phyloP scores from a whole-genome alignment of 2,797 vertebrate genomes.

The Sardinella longiceps region DNA sequence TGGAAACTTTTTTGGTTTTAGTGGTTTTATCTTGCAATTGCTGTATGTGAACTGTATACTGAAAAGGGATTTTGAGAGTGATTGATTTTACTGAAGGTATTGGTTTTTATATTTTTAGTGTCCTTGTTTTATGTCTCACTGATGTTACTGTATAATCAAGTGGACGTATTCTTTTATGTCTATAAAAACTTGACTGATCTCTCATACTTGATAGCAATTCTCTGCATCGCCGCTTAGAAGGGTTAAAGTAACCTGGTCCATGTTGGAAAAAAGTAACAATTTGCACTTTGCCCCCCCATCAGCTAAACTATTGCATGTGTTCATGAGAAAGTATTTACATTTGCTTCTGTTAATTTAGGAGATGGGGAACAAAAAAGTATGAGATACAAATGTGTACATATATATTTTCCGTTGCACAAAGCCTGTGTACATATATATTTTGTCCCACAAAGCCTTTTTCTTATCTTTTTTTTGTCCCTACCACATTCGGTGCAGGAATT shows the following conservation, averaged over 20 bases:
- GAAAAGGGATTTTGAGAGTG: constrained; percentile 57
- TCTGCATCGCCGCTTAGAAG: constrained; percentile 62
- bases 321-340: not conserved
- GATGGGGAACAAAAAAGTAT: constrained; percentile 19
- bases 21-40: constrained; percentile 40
- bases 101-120: constrained; percentile 27
- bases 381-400: constrained; percentile 20
- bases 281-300: constrained; percentile 74
- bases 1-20: constrained; percentile 60
- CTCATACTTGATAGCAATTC: constrained; percentile 77
- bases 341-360: constrained; percentile 21
- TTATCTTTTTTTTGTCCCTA: constrained; percentile 18
- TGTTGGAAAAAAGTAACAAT: constrained; percentile 50
- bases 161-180: constrained; percentile 58
- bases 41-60: constrained; percentile 55
- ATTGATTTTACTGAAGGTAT: constrained; percentile 62
- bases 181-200: constrained; percentile 77
- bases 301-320: constrained; percentile 46
- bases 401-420: constrained; percentile 23
- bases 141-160: constrained; percentile 75
- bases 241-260: constrained; percentile 55
- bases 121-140: constrained; percentile 63
- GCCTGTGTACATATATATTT: constrained; percentile 27
- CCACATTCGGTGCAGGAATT: constrained; percentile 14
- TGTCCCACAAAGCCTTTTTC: constrained; percentile 27